Percentiles rank a stretch among this genome's conserved stretches.
These are phyloP conservation scores for Amphibalanus amphitrite DNA, from an alignment of 1,140 invertebrate species.

Conservation along the genomic window DNA sequence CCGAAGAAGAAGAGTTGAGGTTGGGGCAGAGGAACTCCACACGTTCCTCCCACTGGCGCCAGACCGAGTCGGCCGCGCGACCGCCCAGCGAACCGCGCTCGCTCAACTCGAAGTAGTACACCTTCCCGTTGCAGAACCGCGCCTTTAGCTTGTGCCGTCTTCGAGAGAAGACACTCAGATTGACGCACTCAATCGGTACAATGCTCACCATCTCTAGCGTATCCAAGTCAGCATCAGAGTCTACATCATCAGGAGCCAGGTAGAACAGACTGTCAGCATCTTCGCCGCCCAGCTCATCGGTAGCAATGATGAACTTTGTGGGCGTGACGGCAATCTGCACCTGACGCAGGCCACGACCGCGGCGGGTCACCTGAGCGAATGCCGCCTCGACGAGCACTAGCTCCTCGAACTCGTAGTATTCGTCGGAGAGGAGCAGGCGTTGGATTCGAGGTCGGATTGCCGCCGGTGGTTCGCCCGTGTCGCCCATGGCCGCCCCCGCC, in stretches of 20 bases:
- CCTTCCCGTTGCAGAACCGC: slow-evolving; percentile 29
- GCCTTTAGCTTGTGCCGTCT: slow-evolving; percentile 36
- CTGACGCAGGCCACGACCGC: slow-evolving; percentile 35
- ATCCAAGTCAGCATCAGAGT: slow-evolving; percentile 35
- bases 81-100: slow-evolving; percentile 16
- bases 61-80: slow-evolving; percentile 20
- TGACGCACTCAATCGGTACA: slow-evolving; percentile 36
- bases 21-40: slow-evolving; percentile 26
- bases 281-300: slow-evolving; percentile 28
- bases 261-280: slow-evolving; percentile 18
- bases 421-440: slow-evolving; percentile 34
- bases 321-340: slow-evolving; percentile 38
- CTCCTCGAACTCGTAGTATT: slow-evolving; percentile 38
- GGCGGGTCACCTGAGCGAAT: slow-evolving; percentile 39
- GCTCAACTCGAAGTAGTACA: slow-evolving; percentile 33
- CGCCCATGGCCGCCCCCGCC: background rate
- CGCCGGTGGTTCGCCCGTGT: background rate
- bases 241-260: slow-evolving; percentile 20
- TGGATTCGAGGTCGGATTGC: slow-evolving; percentile 26
- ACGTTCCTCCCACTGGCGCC: slow-evolving; percentile 36
- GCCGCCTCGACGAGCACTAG: slow-evolving; percentile 39
- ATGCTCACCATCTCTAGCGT: slow-evolving; percentile 37
- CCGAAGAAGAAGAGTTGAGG: slow-evolving; percentile 30
- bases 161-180: slow-evolving; percentile 35
- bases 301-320: slow-evolving; percentile 35